Evolutionary conservation across 2,113 vertebrate genomes (phyloP), one percentile per base, ranked within the genome.

Genomic region (Chaenogobius annularis): DNA sequence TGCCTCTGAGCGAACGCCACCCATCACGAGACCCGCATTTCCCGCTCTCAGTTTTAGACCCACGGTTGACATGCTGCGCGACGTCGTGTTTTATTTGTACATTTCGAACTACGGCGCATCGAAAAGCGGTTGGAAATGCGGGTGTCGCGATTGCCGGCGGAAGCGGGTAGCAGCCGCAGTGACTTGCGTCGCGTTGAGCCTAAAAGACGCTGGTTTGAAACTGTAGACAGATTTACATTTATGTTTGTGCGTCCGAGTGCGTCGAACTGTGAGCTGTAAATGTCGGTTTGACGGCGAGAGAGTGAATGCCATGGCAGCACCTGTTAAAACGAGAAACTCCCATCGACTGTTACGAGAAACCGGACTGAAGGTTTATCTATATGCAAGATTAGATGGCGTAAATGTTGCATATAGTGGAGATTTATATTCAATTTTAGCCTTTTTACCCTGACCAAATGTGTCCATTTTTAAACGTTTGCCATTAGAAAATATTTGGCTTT

Each of bases 1-100:
- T 78, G 92, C 93, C 94, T 92, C 73, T 66, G 75, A 89, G 81
- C 82, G 89, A 90, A 88, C 91, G 47, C 64, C 66, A 22, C 64
- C 54, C 37, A n/a, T 77, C 62, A 10, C 48, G 43, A 13, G 11
- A 37, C 59, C 13, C 10, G 11, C 14, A 40, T 37, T 72, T 77
- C 64, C 73, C 72, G 66, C 61, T 61, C 80, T 80, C 68, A n/a
- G n/a, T n/a, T n/a, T n/a, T n/a, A n/a, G n/a, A n/a, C n/a, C n/a
- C n/a, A 68, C 78, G 37, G 2, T 40, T 40, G 8, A 40, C 5
- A 6, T n/a, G n/a, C n/a, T n/a, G n/a, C n/a, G n/a, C n/a, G n/a
- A n/a, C n/a, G n/a, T n/a, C n/a, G n/a, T n/a, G n/a, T 54, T 50
- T 66, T 59, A 48, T 17, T 47, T 48, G n/a, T 20, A 15, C 52